Evolutionary conservation across 2,113 vertebrate genomes (phyloP), one percentile per base, ranked within the genome.

Genomic region (Cyanoramphus novaezelandiae): DNA sequence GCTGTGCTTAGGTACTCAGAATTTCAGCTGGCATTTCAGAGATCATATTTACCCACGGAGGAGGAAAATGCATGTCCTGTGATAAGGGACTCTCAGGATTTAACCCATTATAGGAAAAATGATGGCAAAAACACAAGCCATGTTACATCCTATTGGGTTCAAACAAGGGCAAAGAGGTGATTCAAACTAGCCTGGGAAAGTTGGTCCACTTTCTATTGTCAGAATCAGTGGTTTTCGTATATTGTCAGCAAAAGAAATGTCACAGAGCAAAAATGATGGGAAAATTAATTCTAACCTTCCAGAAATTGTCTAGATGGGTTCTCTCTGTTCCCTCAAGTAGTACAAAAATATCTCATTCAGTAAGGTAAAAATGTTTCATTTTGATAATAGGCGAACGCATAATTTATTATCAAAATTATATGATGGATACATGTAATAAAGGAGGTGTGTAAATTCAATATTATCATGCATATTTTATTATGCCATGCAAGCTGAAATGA

Each of bases 391-490:
- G 33, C 67, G 53, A 86, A 77, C 41, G 41, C 29, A 70, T 62
- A 4, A 86, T 88, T 93, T 85, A 88, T 81, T 94, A 90, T 52
- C 25, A 88, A 95, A 95, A 92, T 91, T 67, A 88, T 74, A 63
- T 74, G 50, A 55, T 88, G 50, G 31, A 78, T 83, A 63, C 47
- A 53, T 44, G 17, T 72, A 86, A 83, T 78, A 87, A 90, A 92
- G 43, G 50, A 86, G 11, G 64, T 78, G 71, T 90, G 72, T 39
- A 88, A 95, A 92, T 83, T 88, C 76, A 93, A 21, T 67, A 86
- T 71, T 86, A 82, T 72, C 39, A 41, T 86, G 74, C 60, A 59
- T 86, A 70, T 74, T 92, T 93, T 63, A 83, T 65, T 88, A 41
- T 74, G 41, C 46, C 31, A 75, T 44, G 24, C 17, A 86, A 90